Evolutionary conservation across 53 echinoderm and acorn worm genomes (phyloP).

Genomic region (Stichopus horrens): DNA sequence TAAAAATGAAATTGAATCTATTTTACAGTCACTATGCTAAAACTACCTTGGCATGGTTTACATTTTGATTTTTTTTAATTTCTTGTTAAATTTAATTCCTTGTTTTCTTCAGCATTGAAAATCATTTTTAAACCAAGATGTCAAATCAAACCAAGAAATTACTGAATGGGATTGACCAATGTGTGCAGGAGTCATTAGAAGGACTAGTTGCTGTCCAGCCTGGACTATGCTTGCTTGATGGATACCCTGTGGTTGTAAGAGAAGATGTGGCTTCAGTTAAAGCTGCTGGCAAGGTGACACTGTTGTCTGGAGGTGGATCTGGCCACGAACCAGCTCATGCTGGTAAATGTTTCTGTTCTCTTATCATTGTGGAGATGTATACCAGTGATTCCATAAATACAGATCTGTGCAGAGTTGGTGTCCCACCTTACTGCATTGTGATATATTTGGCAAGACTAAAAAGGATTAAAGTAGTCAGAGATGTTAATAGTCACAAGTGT

Average conservation of each 20-base stretch:
- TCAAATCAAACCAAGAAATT: constrained; percentile 63
- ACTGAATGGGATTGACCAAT: constrained; percentile 50
- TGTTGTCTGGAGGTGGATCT: constrained; percentile 77
- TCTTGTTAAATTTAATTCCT: no score
- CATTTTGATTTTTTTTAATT: no score
- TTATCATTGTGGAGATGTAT: constrained; percentile 1
- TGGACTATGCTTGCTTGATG: constrained; percentile 59
- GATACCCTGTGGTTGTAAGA: constrained; percentile 65
- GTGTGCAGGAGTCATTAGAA: constrained; percentile 71
- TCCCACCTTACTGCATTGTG: neutral
- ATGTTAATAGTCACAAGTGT: no score
- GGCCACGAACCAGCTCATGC: constrained; percentile 86
- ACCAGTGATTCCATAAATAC: neutral
- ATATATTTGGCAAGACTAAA: neutral
- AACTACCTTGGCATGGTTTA: no score
- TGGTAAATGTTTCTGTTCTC: constrained; percentile 45
- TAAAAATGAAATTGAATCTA: no score
- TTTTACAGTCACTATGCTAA: no score
- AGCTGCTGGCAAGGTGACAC: constrained; percentile 61
- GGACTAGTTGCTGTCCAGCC: constrained; percentile 64
- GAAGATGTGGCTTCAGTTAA: constrained; percentile 65
- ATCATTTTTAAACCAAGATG: neutral
- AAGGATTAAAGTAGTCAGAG: no score
- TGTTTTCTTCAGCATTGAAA: no score
- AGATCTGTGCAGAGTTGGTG: neutral